These are phyloP conservation scores for Drosophila quadrilineata DNA, from an alignment of 1,140 invertebrate genomes.

Conservation along the genomic window DNA sequence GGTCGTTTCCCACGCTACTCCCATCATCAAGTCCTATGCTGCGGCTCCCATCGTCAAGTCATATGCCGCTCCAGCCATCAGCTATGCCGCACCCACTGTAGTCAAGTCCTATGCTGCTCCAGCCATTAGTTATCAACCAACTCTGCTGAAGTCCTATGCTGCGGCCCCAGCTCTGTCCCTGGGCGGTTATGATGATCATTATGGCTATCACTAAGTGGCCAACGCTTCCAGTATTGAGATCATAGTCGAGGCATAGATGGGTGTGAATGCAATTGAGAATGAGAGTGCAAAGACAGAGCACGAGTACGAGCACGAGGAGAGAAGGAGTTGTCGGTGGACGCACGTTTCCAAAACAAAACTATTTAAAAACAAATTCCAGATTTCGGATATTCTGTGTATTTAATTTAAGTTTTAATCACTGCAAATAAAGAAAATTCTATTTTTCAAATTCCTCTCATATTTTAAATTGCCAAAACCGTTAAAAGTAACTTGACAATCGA, in stretches of 20 bases:
- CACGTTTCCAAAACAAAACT: conserved; percentile 53
- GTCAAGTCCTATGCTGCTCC: conserved; percentile 60
- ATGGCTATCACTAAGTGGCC: conserved; percentile 47
- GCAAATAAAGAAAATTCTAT: conserved; percentile 62
- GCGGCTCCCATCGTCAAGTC: conserved; percentile 51
- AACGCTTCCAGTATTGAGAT: conserved; percentile 1
- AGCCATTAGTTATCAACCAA: conserved; percentile 42
- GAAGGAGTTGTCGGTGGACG: conserved; percentile 35
- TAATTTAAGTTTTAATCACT: conserved; percentile 61
- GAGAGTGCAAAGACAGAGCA: not conserved
- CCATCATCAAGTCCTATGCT: conserved; percentile 39
- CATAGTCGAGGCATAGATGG: not conserved
- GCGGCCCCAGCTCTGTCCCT: conserved; percentile 52
- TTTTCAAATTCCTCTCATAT: conserved; percentile 43
- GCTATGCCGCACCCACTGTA: conserved; percentile 62
- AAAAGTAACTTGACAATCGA: too few species aligned
- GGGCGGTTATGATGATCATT: conserved; percentile 57
- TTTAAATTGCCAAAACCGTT: too few species aligned
- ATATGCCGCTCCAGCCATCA: conserved; percentile 56
- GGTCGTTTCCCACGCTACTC: conserved; percentile 54
- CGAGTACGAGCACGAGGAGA: not conserved
- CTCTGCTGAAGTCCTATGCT: conserved; percentile 38
- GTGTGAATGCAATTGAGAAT: conserved; percentile 1
- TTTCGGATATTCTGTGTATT: conserved; percentile 55
- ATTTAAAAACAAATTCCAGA: conserved; percentile 18